Conservation (phyloP, 2,113 vertebrate species). For the Rhinolophus sinicus region DNA sequence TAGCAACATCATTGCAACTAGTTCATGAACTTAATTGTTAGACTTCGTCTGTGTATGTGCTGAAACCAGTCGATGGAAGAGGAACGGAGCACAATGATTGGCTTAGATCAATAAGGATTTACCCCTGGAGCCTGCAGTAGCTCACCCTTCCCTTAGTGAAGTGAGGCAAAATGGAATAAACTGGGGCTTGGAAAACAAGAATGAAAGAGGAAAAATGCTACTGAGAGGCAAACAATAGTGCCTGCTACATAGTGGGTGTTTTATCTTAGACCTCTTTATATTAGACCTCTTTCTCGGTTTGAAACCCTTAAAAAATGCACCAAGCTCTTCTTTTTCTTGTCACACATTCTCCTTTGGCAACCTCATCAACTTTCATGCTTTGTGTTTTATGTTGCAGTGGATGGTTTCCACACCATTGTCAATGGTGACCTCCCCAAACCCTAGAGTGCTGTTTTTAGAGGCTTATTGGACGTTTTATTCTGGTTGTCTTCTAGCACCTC, state of each 20-base stretch:
- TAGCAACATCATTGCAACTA: too few species aligned
- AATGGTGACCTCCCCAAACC: neutral
- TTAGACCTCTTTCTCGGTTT: neutral
- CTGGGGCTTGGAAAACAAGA: neutral
- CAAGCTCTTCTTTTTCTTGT: neutral
- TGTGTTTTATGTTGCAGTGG: neutral
- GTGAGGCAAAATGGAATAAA: neutral
- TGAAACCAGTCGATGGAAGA: neutral
- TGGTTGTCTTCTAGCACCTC: neutral
- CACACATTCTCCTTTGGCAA: neutral
- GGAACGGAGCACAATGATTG: neutral
- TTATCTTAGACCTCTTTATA: neutral
- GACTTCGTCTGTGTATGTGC: neutral
- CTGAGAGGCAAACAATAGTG: neutral
- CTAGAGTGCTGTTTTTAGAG: neutral
- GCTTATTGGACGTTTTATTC: neutral
- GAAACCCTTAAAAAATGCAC: neutral
- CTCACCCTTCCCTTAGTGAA: neutral
- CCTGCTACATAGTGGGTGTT: neutral
- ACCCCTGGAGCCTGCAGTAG: neutral
- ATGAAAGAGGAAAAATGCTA: neutral
- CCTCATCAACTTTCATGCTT: neutral
- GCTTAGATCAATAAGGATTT: neutral
- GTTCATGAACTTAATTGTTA: too few species aligned
- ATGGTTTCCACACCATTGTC: neutral